Evolutionary conservation across 2,113 vertebrate genomes (phyloP).

Genomic region (Atractosteus spatula): DNA sequence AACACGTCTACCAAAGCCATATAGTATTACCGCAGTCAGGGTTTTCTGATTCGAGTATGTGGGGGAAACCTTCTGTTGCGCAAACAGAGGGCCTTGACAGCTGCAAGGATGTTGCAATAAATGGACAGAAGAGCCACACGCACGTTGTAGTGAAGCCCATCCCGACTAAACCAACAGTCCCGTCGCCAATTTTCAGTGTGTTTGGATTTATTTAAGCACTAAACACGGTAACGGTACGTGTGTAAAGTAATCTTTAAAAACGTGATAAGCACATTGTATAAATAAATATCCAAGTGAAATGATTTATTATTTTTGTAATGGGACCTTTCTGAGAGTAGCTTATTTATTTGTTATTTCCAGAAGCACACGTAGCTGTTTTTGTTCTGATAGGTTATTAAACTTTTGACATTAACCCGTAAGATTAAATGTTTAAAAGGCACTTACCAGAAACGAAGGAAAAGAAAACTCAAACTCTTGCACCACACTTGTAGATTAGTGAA

Average conservation of each 20-base stretch:
- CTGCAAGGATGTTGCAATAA: slow-evolving; percentile 47
- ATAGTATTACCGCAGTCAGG: slow-evolving; percentile 63
- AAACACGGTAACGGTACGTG: too few species aligned
- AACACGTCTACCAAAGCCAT: slow-evolving; percentile 73
- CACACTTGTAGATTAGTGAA: too few species aligned
- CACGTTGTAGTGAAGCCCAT: slow-evolving; percentile 95
- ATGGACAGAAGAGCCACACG: slow-evolving; percentile 71
- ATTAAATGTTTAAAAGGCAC: too few species aligned
- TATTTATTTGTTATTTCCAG: slow-evolving; percentile 9
- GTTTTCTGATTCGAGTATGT: slow-evolving; percentile 64
- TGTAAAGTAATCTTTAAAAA: background rate
- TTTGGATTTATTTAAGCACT: slow-evolving; percentile 84
- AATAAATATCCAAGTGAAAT: slow-evolving; percentile 1
- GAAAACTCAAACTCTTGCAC: too few species aligned
- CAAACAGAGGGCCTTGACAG: slow-evolving; percentile 61
- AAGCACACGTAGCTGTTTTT: background rate
- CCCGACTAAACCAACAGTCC: slow-evolving; percentile 83
- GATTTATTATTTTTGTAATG: slow-evolving; percentile 2
- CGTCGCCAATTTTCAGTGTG: slow-evolving; percentile 83
- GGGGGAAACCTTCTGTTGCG: slow-evolving; percentile 64
- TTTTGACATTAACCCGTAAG: slow-evolving; percentile 7
- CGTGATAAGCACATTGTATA: slow-evolving; percentile 8
- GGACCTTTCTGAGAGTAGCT: background rate
- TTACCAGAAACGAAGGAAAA: too few species aligned
- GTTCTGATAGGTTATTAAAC: slow-evolving; percentile 12